phyloP scores from a whole-genome alignment of 2,888 invertebrate genomes.

The Synanthedon myopaeformis region DNA sequence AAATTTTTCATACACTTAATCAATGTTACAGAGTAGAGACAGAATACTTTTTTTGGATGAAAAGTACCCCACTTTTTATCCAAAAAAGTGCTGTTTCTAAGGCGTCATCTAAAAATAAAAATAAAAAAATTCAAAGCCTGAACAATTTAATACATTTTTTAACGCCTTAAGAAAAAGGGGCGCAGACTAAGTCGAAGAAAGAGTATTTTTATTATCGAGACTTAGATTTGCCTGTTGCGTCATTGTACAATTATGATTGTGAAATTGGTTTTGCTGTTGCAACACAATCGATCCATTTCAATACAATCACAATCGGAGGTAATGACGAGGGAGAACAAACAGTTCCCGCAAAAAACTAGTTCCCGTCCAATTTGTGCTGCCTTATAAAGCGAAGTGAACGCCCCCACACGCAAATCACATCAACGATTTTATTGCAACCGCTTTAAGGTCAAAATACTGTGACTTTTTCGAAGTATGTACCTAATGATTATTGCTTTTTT shows the following conservation, averaged over 20 bases:
- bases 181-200: too few relatives aligned
- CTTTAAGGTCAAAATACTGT: not conserved
- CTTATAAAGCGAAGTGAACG: not conserved
- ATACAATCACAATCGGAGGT: not conserved
- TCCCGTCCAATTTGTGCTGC: not conserved
- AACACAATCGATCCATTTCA: not conserved
- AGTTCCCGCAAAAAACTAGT: constrained; percentile 1
- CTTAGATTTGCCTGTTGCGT: not conserved
- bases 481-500: too few relatives aligned
- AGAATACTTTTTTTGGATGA: too few relatives aligned
- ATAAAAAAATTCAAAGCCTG: too few relatives aligned
- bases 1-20: too few relatives aligned
- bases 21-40: too few relatives aligned
- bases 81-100: too few relatives aligned
- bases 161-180: too few relatives aligned
- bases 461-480: not conserved
- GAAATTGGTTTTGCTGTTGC: not conserved
- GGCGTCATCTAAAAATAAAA: too few relatives aligned
- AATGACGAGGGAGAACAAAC: not conserved
- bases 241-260: not conserved
- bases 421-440: not conserved
- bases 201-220: too few relatives aligned
- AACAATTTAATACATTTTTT: too few relatives aligned
- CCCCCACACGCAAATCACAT: not conserved
- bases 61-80: too few relatives aligned